Evolutionary conservation across 2,797 vertebrate genomes (phyloP).

Genomic region (Rhadinocentrus ornatus): DNA sequence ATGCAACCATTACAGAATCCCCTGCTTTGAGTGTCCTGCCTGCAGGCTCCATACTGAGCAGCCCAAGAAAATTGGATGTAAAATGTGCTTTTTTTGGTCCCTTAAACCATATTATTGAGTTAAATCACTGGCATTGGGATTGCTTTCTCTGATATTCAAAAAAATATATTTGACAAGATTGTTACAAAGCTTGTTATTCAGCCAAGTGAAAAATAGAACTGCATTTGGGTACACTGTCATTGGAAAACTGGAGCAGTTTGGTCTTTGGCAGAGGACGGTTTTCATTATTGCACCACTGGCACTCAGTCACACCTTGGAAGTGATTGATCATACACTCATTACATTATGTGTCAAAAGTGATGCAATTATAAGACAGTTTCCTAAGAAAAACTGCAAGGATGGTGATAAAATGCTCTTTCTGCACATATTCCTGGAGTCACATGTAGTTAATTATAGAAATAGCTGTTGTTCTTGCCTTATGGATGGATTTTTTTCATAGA

Average conservation of each 20-base stretch:
- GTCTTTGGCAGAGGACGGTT: conserved; percentile 39
- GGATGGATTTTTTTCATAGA: background rate
- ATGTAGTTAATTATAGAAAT: conserved; percentile 7
- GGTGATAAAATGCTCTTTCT: background rate
- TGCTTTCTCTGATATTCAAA: conserved; percentile 42
- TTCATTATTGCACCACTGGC: conserved; percentile 42
- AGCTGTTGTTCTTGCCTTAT: background rate
- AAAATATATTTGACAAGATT: conserved; percentile 54
- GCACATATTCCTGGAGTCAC: conserved; percentile 21
- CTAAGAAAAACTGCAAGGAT: background rate
- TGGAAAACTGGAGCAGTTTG: conserved; percentile 43
- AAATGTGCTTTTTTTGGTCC: conserved; percentile 56
- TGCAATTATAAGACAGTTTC: conserved; percentile 13
- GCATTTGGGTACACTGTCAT: conserved; percentile 39
- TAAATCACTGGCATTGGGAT: conserved; percentile 42
- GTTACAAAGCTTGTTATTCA: conserved; percentile 54
- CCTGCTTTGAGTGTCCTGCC: conserved; percentile 44
- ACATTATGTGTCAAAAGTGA: conserved; percentile 17
- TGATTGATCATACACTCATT: conserved; percentile 26
- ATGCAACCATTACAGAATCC: conserved; percentile 58
- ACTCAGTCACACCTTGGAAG: conserved; percentile 36
- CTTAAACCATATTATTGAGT: conserved; percentile 47
- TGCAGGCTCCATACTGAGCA: conserved; percentile 32
- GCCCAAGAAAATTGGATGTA: conserved; percentile 59
- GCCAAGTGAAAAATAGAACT: conserved; percentile 43